These are phyloP conservation scores for Bolinopsis microptera DNA, from an alignment of 37 sponge, comb jelly and placozoan species.

Conservation along the genomic window DNA sequence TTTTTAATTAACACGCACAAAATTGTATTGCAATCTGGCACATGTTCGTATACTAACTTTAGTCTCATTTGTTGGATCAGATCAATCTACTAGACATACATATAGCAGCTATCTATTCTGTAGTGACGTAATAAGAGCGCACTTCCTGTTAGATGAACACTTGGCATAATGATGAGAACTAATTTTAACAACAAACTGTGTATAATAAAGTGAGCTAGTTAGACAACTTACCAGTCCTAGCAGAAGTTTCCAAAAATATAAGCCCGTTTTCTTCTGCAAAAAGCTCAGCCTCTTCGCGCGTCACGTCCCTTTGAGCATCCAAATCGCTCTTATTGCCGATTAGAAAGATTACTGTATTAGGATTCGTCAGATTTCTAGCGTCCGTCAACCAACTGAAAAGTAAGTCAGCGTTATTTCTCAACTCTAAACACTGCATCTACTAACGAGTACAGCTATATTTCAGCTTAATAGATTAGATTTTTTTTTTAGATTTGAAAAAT, in stretches of 20 bases:
- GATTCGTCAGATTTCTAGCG: slow-evolving; percentile 97
- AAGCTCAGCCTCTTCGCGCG: slow-evolving; percentile 97
- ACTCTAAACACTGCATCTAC: no score
- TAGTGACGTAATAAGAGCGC: no score
- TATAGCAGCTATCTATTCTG: no score
- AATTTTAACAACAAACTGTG: no score
- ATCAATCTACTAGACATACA: no score
- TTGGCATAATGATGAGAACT: no score
- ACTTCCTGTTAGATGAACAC: no score
- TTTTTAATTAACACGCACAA: background rate
- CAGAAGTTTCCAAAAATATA: slow-evolving; percentile 45
- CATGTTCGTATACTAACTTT: background rate
- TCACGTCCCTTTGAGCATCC: slow-evolving; percentile 97
- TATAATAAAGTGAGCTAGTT: background rate
- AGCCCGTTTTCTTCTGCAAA: slow-evolving; percentile 99
- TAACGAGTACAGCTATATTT: no score
- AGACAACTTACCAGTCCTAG: slow-evolving; percentile 3
- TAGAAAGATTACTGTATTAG: slow-evolving; percentile 97
- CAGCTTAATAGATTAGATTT: no score
- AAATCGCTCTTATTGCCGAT: slow-evolving; percentile 98
- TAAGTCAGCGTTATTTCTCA: no score
- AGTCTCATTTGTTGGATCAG: background rate
- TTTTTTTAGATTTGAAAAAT: no score
- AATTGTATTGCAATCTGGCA: background rate
- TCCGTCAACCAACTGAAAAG: slow-evolving; percentile 94